Conservation (phyloP, 2,113 vertebrate species). For the Parus major region DNA sequence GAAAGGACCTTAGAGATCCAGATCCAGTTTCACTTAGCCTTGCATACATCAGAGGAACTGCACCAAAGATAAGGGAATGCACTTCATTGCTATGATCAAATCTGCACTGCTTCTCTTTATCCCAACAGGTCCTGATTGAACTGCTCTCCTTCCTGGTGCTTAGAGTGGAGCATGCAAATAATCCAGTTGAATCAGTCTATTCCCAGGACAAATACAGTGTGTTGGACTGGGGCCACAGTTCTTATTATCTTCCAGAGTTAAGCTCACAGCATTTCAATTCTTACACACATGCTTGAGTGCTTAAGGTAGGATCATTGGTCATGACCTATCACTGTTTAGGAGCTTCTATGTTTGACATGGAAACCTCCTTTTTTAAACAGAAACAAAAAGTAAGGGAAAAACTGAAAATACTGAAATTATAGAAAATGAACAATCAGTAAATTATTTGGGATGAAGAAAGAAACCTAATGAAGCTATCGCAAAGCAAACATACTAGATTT, state of each 20-base stretch:
- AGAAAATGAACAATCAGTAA: background rate
- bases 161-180: background rate
- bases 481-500: background rate
- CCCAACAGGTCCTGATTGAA: background rate
- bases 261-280: background rate
- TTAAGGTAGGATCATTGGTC: background rate
- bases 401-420: background rate
- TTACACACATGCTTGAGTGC: background rate
- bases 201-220: background rate
- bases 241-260: background rate
- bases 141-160: background rate
- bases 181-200: background rate
- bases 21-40: background rate
- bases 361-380: background rate
- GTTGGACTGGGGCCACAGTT: background rate
- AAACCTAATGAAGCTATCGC: background rate
- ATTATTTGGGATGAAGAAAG: background rate
- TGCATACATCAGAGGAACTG: background rate
- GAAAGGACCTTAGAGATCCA: background rate
- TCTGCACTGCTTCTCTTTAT: background rate
- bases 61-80: background rate
- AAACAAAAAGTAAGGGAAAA: background rate
- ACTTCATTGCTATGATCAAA: background rate
- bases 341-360: accelerated
- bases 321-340: background rate